phyloP scores from a whole-genome alignment of 1,140 invertebrate species.

The Cydia amplana region DNA sequence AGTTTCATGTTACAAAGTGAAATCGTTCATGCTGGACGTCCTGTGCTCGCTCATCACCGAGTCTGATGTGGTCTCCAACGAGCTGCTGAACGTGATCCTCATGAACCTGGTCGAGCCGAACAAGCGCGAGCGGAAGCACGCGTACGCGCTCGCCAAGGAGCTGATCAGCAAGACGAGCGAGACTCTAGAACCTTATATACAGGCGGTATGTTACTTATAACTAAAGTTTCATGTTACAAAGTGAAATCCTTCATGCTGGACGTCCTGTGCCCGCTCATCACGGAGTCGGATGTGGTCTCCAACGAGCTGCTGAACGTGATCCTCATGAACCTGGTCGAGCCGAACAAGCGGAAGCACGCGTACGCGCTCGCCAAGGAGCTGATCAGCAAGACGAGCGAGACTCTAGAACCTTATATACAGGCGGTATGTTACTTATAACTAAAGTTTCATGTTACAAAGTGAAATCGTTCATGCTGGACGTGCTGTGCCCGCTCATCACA shows the following conservation, averaged over 20 bases:
- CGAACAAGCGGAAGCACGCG: conserved; percentile 95
- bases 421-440: conserved; percentile 82
- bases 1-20: conserved; percentile 87
- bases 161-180: conserved; percentile 94
- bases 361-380: conserved; percentile 95
- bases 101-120: conserved; percentile 97
- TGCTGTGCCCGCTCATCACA: conserved; percentile 94
- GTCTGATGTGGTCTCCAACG: conserved; percentile 96
- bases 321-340: conserved; percentile 96
- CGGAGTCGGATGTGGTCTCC: conserved; percentile 96
- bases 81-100: conserved; percentile 95
- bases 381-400: conserved; percentile 93
- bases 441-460: conserved; percentile 85
- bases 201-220: conserved; percentile 84
- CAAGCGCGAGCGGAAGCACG: conserved; percentile 94
- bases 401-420: conserved; percentile 96
- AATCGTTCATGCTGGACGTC: conserved; percentile 97
- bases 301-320: conserved; percentile 97
- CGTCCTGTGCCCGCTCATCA: conserved; percentile 95
- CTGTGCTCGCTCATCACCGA: conserved; percentile 96
- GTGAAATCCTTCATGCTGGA: conserved; percentile 98
- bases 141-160: conserved; percentile 94
- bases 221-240: conserved; percentile 79
- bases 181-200: conserved; percentile 96
- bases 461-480: conserved; percentile 97